Evolutionary conservation across 2,797 vertebrate genomes (phyloP), one percentile per base, ranked within the genome.

Genomic region (Emys orbicularis): DNA sequence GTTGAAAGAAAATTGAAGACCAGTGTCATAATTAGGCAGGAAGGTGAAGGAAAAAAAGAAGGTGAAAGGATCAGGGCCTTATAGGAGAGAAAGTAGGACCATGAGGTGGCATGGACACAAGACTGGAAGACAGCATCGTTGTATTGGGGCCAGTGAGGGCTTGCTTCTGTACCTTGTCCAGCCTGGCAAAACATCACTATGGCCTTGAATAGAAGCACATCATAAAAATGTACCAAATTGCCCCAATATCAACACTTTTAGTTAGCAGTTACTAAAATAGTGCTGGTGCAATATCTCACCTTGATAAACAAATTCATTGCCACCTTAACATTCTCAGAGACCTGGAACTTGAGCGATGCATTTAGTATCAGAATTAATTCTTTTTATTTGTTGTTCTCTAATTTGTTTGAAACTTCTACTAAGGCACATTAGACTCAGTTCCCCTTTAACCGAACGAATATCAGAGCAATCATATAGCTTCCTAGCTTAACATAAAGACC

Each of bases 321-420:
- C 61, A 18, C 31, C 8, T 81, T 83, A 87, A 8, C 80, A 8
- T 90, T 44, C 65, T 31, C 0, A 1, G 52, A 79, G 59, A 68
- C 29, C 23, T 85, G 72, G 52, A 94, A 95, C 80, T 76, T 25
- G 31, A 84, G 54, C 25, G 47, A 12, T n/a, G 37, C 29, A 93
- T 81, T 90, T 87, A 88, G 52, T n/a, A 68, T 2, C 85, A 44
- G 11, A 88, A 19, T n/a, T 93, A 88, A 19, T 47, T 93, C 3
- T 16, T 93, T 84, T 94, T 49, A 82, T 16, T 44, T 76, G 19
- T 56, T 79, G 13, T 34, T 76, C 7, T 37, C 81, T 74, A 79
- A 41, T 27, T 92, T 79, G 5, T 37, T 49, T n/a, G 19, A 88
- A 90, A 72, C 57, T 74, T 52, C 23, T 91, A 47, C 53, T 19